Percentiles rank a stretch among this genome's conserved stretches.
Conservation (phyloP, 2,113 vertebrate genomes). For the Anguilla rostrata region DNA sequence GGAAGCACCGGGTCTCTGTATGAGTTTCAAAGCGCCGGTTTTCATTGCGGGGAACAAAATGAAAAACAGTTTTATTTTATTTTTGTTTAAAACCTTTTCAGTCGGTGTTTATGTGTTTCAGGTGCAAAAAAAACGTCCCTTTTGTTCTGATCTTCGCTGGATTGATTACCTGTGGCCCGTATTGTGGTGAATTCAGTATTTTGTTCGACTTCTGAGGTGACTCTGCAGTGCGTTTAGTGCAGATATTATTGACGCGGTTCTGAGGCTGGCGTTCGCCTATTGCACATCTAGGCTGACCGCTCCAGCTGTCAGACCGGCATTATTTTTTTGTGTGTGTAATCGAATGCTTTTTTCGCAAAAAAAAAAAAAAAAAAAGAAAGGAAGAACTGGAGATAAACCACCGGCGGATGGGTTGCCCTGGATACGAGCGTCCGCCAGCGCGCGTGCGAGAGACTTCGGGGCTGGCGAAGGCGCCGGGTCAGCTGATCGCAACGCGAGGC, state of each 20-base stretch:
- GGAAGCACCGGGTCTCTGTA: too few species aligned
- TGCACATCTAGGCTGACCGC: background rate
- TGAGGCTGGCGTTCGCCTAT: background rate
- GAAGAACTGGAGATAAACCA: background rate
- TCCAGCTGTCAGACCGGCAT: background rate
- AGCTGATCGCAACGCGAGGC: background rate
- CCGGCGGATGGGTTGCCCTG: background rate
- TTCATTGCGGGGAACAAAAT: background rate
- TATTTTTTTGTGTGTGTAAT: background rate
- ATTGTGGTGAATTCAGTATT: too few species aligned
- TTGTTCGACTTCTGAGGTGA: too few species aligned
- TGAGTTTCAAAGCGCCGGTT: background rate
- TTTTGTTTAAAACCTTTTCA: background rate
- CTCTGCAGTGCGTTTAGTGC: too few species aligned
- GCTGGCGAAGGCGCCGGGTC: background rate
- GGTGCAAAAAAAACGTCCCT: background rate
- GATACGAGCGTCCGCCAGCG: background rate
- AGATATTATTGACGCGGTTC: background rate
- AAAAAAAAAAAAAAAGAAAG: background rate
- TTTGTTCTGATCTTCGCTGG: background rate
- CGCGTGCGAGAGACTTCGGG: background rate
- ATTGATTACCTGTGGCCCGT: too few species aligned
- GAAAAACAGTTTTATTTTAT: background rate
- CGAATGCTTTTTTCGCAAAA: background rate
- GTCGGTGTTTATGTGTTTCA: background rate